Conservation (phyloP, 2,888 invertebrate species). For the Caenorhabditis wallacei region DNA sequence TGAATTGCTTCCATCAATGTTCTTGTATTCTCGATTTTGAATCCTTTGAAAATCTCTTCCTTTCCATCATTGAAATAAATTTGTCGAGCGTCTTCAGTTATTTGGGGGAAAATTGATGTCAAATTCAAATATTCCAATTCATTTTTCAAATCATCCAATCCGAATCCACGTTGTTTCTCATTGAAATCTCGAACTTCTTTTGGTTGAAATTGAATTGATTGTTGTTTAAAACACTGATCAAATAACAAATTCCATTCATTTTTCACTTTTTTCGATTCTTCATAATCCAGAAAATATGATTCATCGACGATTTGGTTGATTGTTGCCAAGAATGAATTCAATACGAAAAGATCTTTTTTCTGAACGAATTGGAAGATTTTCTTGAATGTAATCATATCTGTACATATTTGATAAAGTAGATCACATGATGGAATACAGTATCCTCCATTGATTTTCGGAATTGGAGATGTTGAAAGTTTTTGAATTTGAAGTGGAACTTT, state of each 20-base stretch:
- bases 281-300: background rate
- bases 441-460: background rate
- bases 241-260: background rate
- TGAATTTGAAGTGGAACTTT: background rate
- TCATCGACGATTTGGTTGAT: too few relatives aligned
- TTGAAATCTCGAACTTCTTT: background rate
- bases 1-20: too few relatives aligned
- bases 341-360: too few relatives aligned
- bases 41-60: background rate
- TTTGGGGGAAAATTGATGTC: background rate
- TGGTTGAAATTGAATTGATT: background rate
- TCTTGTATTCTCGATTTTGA: too few relatives aligned
- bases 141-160: background rate
- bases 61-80: background rate
- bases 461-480: background rate
- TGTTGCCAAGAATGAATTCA: too few relatives aligned
- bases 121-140: background rate
- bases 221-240: background rate
- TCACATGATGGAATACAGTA: background rate
- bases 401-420: background rate
- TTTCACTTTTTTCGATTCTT: too few relatives aligned
- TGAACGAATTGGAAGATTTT: background rate
- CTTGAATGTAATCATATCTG: background rate
- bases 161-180: background rate
- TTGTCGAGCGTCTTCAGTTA: background rate